These are phyloP conservation scores for Engraulis encrasicolus DNA, from an alignment of 2,113 vertebrate species.

Conservation along the genomic window DNA sequence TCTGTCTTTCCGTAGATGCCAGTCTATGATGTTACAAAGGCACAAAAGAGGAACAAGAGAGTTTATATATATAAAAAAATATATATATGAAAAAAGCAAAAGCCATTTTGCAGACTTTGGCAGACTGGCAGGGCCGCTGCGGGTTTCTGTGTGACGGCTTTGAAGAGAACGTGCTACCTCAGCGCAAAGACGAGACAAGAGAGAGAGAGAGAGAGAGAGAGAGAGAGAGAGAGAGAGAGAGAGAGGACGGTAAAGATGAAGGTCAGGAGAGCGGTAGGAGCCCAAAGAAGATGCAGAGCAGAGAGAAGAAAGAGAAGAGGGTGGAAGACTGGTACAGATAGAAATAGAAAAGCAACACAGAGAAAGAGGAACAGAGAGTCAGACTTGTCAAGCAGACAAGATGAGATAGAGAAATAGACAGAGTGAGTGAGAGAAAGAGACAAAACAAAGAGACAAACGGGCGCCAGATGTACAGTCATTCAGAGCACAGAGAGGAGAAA, in stretches of 20 bases:
- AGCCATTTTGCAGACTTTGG: not conserved
- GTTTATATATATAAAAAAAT: too few relatives aligned
- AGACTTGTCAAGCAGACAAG: too few relatives aligned
- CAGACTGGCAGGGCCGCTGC: not conserved
- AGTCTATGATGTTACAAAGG: not conserved
- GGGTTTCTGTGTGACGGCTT: constrained; percentile 3
- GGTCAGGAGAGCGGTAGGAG: too few relatives aligned
- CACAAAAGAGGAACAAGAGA: not conserved
- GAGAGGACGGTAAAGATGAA: not conserved
- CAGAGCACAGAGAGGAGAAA: too few relatives aligned
- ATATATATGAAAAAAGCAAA: not conserved
- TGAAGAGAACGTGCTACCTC: not conserved
- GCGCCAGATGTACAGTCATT: too few relatives aligned
- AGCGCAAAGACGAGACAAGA: not conserved
- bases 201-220: not conserved
- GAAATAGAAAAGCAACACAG: too few relatives aligned
- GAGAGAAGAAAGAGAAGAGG: not conserved
- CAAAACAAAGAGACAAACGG: too few relatives aligned
- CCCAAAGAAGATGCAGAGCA: not conserved
- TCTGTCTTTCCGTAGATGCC: not conserved
- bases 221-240: not conserved
- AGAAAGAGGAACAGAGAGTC: too few relatives aligned
- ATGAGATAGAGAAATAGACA: too few relatives aligned
- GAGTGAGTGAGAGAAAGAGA: too few relatives aligned
- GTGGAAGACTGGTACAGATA: too few relatives aligned